Conservation (phyloP, 2,888 invertebrate genomes). For the Drosophila algonquin region DNA sequence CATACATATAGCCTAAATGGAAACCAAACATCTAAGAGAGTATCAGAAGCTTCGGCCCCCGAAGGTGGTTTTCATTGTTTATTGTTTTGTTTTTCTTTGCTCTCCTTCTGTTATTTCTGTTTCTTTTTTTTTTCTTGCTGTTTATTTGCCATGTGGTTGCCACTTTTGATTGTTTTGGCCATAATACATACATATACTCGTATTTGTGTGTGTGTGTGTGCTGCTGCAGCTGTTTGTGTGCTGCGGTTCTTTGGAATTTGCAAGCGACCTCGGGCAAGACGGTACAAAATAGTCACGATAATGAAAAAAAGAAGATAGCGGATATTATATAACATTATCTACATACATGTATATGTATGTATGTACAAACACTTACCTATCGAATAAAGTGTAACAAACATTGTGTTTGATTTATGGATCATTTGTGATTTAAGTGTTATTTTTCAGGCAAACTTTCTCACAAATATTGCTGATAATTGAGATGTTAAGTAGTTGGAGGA, state of each 20-base stretch:
- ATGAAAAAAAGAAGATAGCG: neutral
- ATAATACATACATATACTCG: slow-evolving; percentile 41
- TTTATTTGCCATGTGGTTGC: slow-evolving; percentile 66
- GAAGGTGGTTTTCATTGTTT: neutral
- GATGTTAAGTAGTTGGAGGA: neutral
- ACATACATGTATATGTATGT: too few relatives aligned
- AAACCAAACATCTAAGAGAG: too few relatives aligned
- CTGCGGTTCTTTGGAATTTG: slow-evolving; percentile 49
- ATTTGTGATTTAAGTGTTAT: too few relatives aligned
- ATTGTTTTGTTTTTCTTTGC: slow-evolving; percentile 46
- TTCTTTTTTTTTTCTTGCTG: neutral
- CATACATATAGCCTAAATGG: too few relatives aligned
- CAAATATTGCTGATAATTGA: neutral
- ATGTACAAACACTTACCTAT: neutral
- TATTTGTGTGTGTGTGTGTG: slow-evolving; percentile 36
- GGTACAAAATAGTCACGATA: slow-evolving; percentile 9
- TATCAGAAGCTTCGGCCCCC: too few relatives aligned
- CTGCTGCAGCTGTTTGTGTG: slow-evolving; percentile 36
- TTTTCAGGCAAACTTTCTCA: too few relatives aligned
- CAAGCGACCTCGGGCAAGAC: slow-evolving; percentile 31
- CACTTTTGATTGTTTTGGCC: slow-evolving; percentile 76
- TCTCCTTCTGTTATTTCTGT: neutral
- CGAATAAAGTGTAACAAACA: neutral
- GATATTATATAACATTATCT: too few relatives aligned
- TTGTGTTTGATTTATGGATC: too few relatives aligned